Evolutionary conservation across 2,113 vertebrate genomes (phyloP).

Genomic region (Muscicapa adusta): DNA sequence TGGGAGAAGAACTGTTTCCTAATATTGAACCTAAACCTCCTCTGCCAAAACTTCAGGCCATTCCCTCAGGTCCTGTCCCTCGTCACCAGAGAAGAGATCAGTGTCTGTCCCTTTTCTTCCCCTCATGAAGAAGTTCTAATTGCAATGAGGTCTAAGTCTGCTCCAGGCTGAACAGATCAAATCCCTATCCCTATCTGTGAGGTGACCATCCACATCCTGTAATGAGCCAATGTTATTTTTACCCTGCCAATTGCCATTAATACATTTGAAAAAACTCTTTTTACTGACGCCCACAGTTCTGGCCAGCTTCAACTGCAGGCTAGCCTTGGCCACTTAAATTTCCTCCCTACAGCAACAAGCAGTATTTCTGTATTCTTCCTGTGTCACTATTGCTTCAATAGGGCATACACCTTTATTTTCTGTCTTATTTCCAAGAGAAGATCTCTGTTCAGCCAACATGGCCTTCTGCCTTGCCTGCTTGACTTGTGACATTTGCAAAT

Average conservation of each 20-base stretch:
- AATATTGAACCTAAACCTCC: accelerated
- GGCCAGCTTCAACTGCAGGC: not conserved
- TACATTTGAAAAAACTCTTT: not conserved
- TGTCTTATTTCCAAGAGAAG: not conserved
- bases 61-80: not conserved
- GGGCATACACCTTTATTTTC: not conserved
- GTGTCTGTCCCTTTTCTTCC: not conserved
- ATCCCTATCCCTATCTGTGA: not conserved
- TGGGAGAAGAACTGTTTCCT: not conserved
- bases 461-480: not conserved
- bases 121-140: not conserved
- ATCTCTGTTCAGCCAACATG: not conserved
- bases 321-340: not conserved
- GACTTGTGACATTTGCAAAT: not conserved
- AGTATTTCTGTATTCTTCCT: not conserved
- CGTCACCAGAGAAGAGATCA: not conserved
- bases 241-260: no score
- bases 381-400: not conserved
- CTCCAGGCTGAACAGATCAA: not conserved
- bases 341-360: not conserved
- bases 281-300: not conserved
- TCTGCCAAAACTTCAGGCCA: not conserved
- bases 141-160: not conserved
- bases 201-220: not conserved
- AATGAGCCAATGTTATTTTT: not conserved